Conservation (phyloP, 2,113 vertebrate species). For the Perca fluviatilis region DNA sequence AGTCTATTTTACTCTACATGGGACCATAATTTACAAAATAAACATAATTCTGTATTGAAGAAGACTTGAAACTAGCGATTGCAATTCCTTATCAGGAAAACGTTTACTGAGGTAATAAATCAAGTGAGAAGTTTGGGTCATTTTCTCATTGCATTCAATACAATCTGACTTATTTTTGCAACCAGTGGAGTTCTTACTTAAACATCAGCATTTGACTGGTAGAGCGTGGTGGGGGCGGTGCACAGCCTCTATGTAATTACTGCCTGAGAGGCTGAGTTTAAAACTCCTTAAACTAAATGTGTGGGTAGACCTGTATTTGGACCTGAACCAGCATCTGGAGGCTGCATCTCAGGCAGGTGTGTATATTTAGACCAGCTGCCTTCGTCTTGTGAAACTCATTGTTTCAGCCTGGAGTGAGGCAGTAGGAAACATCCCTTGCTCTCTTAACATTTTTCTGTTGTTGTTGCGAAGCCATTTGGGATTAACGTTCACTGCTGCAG, state of each 20-base stretch:
- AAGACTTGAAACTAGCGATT: too few species aligned
- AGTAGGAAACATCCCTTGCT: background rate
- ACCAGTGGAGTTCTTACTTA: too few species aligned
- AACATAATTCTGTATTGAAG: too few species aligned
- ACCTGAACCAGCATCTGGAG: slow-evolving; percentile 4
- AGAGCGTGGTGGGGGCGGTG: background rate
- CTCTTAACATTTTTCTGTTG: slow-evolving; percentile 11
- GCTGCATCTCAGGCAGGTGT: slow-evolving; percentile 21
- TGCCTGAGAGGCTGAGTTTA: background rate
- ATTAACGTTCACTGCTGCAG: background rate
- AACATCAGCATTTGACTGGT: background rate
- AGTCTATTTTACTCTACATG: too few species aligned
- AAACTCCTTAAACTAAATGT: slow-evolving; percentile 1
- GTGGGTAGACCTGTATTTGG: background rate
- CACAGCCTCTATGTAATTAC: background rate
- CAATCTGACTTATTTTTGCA: too few species aligned
- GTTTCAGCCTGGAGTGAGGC: background rate
- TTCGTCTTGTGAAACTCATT: slow-evolving; percentile 27
- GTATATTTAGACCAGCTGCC: slow-evolving; percentile 19
- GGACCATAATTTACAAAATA: too few species aligned
- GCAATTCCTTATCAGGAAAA: too few species aligned
- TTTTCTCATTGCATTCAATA: too few species aligned
- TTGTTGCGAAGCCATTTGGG: slow-evolving; percentile 19
- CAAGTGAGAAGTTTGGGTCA: too few species aligned
- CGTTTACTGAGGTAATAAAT: too few species aligned